A percentile compares a stretch with the other conserved stretches of the same genome.
Conservation (phyloP, 2,888 invertebrate genomes). For the Sphinx pinastri region DNA sequence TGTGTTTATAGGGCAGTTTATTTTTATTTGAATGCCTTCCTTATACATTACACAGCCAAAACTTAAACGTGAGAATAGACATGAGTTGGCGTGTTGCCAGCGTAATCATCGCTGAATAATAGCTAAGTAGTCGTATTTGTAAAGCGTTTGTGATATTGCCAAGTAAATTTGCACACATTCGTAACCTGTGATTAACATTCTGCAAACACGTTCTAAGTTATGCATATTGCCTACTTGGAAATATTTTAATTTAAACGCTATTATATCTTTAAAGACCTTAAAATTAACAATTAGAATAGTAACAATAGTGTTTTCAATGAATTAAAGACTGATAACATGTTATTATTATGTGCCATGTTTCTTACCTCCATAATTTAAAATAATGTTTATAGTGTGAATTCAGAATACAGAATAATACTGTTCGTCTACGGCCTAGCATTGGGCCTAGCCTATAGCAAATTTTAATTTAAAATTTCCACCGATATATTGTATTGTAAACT, state of each 20-base stretch:
- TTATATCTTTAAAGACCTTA: no score
- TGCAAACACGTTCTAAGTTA: slow-evolving; percentile 2
- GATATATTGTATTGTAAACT: no score
- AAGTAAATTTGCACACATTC: slow-evolving; percentile 40
- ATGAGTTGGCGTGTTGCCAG: slow-evolving; percentile 57
- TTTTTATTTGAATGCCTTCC: slow-evolving; percentile 13
- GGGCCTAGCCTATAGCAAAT: no score
- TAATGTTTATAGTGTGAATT: no score
- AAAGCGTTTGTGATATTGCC: slow-evolving; percentile 58
- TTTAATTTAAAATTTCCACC: no score
- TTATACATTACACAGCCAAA: slow-evolving; percentile 24
- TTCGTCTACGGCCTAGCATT: no score
- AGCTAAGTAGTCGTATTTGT: slow-evolving; percentile 60
- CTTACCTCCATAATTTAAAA: no score
- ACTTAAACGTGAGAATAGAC: slow-evolving; percentile 42
- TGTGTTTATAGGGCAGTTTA: slow-evolving; percentile 4
- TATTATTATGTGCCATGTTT: no score
- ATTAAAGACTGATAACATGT: no score
- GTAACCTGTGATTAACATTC: slow-evolving; percentile 25
- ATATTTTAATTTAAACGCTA: not conserved
- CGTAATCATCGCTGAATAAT: slow-evolving; percentile 63
- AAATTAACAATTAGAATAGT: no score
- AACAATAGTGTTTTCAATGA: no score
- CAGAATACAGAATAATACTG: no score
- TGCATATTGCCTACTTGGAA: not conserved